phyloP scores from a whole-genome alignment of 2,113 vertebrate species.

The Saguinus midas region DNA sequence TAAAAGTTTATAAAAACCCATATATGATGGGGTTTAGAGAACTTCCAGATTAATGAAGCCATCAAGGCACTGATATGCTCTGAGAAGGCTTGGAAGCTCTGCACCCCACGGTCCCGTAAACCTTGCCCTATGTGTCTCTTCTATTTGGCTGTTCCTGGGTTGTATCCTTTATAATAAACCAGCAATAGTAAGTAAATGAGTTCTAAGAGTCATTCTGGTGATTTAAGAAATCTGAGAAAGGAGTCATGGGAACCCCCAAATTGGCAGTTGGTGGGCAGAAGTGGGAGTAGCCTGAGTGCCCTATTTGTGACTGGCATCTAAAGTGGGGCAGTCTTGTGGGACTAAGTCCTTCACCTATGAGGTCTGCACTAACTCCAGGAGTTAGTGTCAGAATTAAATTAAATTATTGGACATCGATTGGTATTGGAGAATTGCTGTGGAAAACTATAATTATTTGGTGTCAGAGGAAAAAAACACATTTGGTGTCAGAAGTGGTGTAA shows the following conservation, averaged over 20 bases:
- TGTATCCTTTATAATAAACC: neutral
- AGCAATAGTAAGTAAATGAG: neutral
- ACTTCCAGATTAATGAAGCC: neutral
- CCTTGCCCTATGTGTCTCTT: neutral
- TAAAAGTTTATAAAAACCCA: neutral
- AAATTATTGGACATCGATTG: neutral
- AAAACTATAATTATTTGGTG: neutral
- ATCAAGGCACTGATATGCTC: neutral
- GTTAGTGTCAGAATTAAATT: neutral
- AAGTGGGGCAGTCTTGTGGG: neutral
- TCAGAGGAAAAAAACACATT: neutral
- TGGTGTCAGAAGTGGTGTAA: neutral
- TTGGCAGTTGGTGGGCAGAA: neutral
- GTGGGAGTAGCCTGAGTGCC: too few relatives aligned
- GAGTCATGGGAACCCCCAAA: neutral
- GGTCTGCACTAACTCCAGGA: neutral
- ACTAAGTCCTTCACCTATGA: neutral
- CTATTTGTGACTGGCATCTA: neutral
- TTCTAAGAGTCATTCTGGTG: neutral
- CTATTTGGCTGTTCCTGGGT: neutral
- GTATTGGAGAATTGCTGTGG: neutral
- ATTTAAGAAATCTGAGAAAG: neutral
- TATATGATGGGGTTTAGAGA: neutral
- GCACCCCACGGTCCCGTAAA: fast-evolving
- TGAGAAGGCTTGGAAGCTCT: neutral